Percentiles rank a stretch among this genome's conserved stretches.
These are phyloP conservation scores for Cryptotermes secundus DNA, from an alignment of 1,140 invertebrate species.

Conservation along the genomic window DNA sequence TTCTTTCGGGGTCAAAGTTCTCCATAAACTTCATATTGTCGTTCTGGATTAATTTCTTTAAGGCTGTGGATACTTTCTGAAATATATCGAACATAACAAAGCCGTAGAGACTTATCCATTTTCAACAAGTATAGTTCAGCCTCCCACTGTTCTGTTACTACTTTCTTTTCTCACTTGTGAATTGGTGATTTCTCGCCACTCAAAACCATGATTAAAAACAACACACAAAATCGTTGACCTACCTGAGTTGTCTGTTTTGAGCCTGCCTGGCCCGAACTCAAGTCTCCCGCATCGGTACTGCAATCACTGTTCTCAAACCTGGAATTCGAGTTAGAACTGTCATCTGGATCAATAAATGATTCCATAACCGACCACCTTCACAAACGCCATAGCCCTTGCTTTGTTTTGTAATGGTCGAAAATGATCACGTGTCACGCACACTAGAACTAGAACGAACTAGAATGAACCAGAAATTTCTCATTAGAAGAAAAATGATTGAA, in stretches of 20 bases:
- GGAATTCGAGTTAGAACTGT: neutral
- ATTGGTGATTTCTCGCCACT: neutral
- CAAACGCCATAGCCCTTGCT: neutral
- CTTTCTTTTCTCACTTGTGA: too few species aligned
- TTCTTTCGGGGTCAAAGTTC: constrained; percentile 50
- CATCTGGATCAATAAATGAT: neutral
- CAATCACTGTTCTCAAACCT: neutral
- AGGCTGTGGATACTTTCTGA: constrained; percentile 18
- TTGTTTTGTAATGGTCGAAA: too few species aligned
- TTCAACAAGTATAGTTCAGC: neutral
- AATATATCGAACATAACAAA: neutral
- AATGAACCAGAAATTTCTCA: too few species aligned
- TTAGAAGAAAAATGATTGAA: too few species aligned
- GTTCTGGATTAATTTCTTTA: constrained; percentile 23
- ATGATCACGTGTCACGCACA: too few species aligned
- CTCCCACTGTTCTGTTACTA: too few species aligned
- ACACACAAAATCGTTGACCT: neutral
- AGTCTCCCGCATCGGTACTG: neutral
- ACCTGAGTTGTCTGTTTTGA: neutral
- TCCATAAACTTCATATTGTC: constrained; percentile 45
- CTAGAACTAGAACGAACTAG: too few species aligned
- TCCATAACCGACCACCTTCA: neutral
- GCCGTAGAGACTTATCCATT: too few species aligned
- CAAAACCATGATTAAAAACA: neutral
- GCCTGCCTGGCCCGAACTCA: neutral